Conservation (phyloP, 2,113 vertebrate species). For the Tragelaphus buxtoni region DNA sequence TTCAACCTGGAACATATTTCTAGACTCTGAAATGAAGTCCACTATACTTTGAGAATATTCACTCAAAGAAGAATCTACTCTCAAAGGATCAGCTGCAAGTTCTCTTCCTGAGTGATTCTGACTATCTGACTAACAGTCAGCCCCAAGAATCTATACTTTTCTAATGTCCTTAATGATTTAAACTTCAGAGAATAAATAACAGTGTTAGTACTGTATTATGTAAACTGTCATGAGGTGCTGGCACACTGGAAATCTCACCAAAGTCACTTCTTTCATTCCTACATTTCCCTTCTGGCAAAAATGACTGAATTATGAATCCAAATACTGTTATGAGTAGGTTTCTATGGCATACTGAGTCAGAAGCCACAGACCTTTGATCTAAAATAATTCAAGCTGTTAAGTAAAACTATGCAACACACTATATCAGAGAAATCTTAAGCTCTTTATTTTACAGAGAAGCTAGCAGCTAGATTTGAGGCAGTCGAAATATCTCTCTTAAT, state of each 20-base stretch:
- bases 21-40: background rate
- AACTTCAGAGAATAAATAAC: background rate
- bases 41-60: background rate
- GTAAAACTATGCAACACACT: background rate
- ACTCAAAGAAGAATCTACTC: background rate
- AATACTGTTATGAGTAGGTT: background rate
- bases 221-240: background rate
- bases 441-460: background rate
- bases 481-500: background rate
- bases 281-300: constrained; percentile 7
- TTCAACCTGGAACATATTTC: background rate
- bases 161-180: background rate
- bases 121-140: background rate
- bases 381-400: constrained; percentile 20
- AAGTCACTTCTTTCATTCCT: background rate
- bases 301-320: constrained; percentile 14
- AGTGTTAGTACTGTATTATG: background rate
- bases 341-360: background rate
- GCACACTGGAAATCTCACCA: background rate
- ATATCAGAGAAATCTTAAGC: background rate
- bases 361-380: constrained; percentile 35
- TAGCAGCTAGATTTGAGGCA: background rate
- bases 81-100: background rate
- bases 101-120: background rate
- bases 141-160: background rate